A percentile compares a stretch with the other conserved stretches of the same genome.
phyloP scores from a whole-genome alignment of 2,888 invertebrate species.

The Brachypalpus laphriformis region DNA sequence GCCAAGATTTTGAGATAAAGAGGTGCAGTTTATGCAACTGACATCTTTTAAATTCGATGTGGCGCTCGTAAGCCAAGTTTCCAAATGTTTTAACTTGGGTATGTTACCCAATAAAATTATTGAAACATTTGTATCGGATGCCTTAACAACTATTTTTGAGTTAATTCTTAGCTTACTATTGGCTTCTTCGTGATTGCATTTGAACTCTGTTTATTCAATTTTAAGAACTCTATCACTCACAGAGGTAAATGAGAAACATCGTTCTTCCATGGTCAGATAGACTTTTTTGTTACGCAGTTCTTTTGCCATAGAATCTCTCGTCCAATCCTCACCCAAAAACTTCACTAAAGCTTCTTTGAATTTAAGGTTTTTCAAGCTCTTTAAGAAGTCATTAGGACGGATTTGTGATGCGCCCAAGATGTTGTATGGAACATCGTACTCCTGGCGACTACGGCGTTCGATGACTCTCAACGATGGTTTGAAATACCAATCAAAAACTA shows the following conservation, averaged over 20 bases:
- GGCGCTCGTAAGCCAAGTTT: too few species aligned
- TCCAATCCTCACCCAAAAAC: slow-evolving; percentile 28
- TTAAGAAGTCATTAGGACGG: slow-evolving; percentile 7
- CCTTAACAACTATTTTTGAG: not conserved
- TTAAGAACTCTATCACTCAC: not conserved
- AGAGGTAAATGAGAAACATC: not conserved
- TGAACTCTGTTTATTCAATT: not conserved
- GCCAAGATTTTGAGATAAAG: too few species aligned
- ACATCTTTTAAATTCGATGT: too few species aligned
- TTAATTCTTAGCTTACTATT: slow-evolving; percentile 6
- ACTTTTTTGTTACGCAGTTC: slow-evolving; percentile 7
- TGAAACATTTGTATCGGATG: slow-evolving; percentile 36
- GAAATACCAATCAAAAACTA: slow-evolving; percentile 24
- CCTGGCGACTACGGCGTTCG: not conserved
- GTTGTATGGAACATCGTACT: slow-evolving; percentile 9
- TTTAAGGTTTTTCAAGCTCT: slow-evolving; percentile 22
- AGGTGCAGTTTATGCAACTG: too few species aligned
- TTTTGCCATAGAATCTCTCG: too few species aligned
- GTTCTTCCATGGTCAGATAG: slow-evolving; percentile 3
- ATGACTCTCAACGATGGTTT: slow-evolving; percentile 5
- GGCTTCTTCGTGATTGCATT: slow-evolving; percentile 70
- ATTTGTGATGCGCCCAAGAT: not conserved
- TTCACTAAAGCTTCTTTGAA: slow-evolving; percentile 40
- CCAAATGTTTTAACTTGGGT: too few species aligned
- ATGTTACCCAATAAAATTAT: slow-evolving; percentile 34